A percentile compares a stretch with the other conserved stretches of the same genome.
These are phyloP conservation scores for Philopedon plagiatum DNA, from an alignment of 2,888 invertebrate genomes.

Conservation along the genomic window DNA sequence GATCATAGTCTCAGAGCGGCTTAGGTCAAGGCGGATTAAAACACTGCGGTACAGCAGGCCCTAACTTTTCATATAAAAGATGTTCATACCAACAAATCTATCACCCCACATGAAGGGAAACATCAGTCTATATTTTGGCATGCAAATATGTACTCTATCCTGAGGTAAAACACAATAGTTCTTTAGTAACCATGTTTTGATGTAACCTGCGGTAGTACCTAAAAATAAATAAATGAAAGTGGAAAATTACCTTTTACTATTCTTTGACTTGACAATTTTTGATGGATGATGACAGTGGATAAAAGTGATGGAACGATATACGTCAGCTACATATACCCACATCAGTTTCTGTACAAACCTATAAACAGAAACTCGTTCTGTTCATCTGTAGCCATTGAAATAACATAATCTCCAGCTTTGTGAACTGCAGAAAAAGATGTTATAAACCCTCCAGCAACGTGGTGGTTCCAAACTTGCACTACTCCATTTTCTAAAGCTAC, in stretches of 20 bases:
- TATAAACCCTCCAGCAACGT: slow-evolving; percentile 80
- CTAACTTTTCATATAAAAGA: neutral
- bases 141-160: slow-evolving; percentile 72
- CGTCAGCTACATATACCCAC: neutral
- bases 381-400: slow-evolving; percentile 79
- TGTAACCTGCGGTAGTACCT: slow-evolving; percentile 79
- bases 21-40: no score
- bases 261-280: no score
- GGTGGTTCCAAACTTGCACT: slow-evolving; percentile 87
- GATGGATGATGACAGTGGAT: no score
- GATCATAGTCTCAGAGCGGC: no score
- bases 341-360: slow-evolving; percentile 67
- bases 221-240: slow-evolving; percentile 19
- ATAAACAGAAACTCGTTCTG: slow-evolving; percentile 81
- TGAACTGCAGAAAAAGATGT: slow-evolving; percentile 81
- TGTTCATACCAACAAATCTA: slow-evolving; percentile 45
- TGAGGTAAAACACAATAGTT: slow-evolving; percentile 73
- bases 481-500: slow-evolving; percentile 83
- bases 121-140: slow-evolving; percentile 76
- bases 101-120: slow-evolving; percentile 85
- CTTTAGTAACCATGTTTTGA: slow-evolving; percentile 84
- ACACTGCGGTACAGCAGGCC: no score
- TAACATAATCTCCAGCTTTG: slow-evolving; percentile 76
- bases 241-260: no score
- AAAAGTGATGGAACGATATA: neutral